Conservation (phyloP, 2,888 invertebrate species). For the Aphrophora alni region DNA sequence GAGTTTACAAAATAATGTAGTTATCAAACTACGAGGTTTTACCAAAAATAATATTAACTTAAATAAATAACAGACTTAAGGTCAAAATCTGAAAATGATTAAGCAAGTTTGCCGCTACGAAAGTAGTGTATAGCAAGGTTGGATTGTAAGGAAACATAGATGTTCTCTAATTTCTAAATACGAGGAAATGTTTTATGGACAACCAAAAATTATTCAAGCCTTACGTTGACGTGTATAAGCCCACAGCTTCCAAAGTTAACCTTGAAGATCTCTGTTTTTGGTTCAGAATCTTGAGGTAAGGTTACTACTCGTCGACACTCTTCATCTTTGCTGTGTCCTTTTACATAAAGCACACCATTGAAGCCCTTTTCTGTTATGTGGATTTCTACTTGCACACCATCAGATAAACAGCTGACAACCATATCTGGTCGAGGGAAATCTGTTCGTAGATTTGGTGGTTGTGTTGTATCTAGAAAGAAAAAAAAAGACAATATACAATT, state of each 20-base stretch:
- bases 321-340: conserved; percentile 93
- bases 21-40: no score
- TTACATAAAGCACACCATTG: conserved; percentile 90
- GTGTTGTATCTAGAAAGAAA: conserved; percentile 56
- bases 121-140: no score
- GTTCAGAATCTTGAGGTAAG: conserved; percentile 70
- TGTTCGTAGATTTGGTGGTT: conserved; percentile 64
- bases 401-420: conserved; percentile 88
- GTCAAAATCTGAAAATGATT: no score
- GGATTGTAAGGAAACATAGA: no score
- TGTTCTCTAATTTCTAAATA: no score
- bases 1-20: no score
- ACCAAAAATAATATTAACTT: no score
- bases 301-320: conserved; percentile 84
- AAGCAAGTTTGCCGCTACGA: no score
- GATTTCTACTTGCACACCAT: conserved; percentile 87
- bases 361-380: conserved; percentile 78
- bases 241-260: conserved; percentile 92
- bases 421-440: conserved; percentile 87
- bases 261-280: conserved; percentile 78
- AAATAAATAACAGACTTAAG: no score
- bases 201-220: no score
- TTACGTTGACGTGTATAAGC: conserved; percentile 86
- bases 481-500: neutral
- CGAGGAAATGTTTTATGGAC: no score